Percentiles rank a stretch among this genome's conserved stretches.
Conservation (phyloP, 2,888 invertebrate genomes). For the Eurytoma adleriae region DNA sequence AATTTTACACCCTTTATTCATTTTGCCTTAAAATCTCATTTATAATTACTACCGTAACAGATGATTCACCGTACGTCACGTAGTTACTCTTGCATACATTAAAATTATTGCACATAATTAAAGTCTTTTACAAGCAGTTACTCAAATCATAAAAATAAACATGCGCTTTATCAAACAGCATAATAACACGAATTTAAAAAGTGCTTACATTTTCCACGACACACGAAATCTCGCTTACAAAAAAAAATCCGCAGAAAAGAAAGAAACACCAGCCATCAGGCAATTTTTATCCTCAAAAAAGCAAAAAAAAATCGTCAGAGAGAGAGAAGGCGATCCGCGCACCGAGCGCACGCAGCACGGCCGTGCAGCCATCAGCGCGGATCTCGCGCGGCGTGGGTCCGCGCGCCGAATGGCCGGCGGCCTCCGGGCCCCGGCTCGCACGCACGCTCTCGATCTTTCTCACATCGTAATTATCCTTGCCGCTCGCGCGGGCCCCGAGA, state of each 20-base stretch:
- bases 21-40: background rate
- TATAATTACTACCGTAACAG: slow-evolving; percentile 21
- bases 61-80: slow-evolving; percentile 8
- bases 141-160: slow-evolving; percentile 14
- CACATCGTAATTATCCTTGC: slow-evolving; percentile 42
- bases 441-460: slow-evolving; percentile 41
- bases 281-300: too few species aligned
- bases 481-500: slow-evolving; percentile 11
- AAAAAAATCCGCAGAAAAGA: too few species aligned
- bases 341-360: too few species aligned
- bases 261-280: too few species aligned
- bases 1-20: too few species aligned
- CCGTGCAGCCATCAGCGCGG: too few species aligned
- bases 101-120: slow-evolving; percentile 4
- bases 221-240: too few species aligned
- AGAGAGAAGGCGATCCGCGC: background rate
- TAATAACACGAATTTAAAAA: too few species aligned
- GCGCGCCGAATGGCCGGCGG: slow-evolving; percentile 31
- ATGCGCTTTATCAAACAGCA: too few species aligned
- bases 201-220: too few species aligned
- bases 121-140: background rate
- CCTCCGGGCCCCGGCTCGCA: slow-evolving; percentile 12
- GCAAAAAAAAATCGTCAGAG: too few species aligned
- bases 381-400: too few species aligned
- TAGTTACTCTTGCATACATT: slow-evolving; percentile 17